Percentiles rank a stretch among this genome's conserved stretches.
Conservation (phyloP, 2,797 vertebrate species). For the Scleropages formosus region DNA sequence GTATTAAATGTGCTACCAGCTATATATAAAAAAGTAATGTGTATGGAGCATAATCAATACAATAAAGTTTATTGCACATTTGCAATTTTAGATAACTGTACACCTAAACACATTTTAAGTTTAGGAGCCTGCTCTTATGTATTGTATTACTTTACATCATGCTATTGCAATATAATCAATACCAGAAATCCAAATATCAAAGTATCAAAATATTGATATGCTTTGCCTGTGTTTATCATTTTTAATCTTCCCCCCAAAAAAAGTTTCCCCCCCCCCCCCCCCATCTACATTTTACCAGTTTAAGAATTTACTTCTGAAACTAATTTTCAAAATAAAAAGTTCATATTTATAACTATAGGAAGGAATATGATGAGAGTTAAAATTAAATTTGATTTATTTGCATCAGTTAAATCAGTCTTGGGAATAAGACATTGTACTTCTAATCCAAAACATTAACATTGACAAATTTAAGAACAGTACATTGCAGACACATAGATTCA, state of each 20-base stretch:
- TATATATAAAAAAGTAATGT: constrained; percentile 29
- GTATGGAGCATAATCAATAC: constrained; percentile 16
- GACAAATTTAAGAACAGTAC: constrained; percentile 19
- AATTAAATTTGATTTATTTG: not conserved
- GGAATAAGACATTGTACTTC: constrained; percentile 22
- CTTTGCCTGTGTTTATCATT: not conserved
- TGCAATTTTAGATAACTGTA: constrained; percentile 25
- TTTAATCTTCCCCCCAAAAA: not conserved
- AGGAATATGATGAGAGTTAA: not conserved
- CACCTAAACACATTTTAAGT: constrained; percentile 6
- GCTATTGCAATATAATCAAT: not conserved
- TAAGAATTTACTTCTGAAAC: constrained; percentile 1
- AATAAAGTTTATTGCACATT: constrained; percentile 19
- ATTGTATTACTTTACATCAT: constrained; percentile 1
- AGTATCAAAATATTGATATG: constrained; percentile 11
- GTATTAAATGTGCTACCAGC: constrained; percentile 24
- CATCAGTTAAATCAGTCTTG: not conserved
- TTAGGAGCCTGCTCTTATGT: constrained; percentile 9
- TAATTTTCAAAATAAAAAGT: not conserved
- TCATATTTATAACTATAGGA: not conserved
- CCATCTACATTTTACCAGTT: not conserved
- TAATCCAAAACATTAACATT: constrained; percentile 9
- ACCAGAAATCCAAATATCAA: constrained; percentile 19
- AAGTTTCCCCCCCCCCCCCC: not conserved
- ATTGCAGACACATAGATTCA: constrained; percentile 17